Conservation (phyloP, 2,888 invertebrate genomes). For the Chrysomela aeneicollis region DNA sequence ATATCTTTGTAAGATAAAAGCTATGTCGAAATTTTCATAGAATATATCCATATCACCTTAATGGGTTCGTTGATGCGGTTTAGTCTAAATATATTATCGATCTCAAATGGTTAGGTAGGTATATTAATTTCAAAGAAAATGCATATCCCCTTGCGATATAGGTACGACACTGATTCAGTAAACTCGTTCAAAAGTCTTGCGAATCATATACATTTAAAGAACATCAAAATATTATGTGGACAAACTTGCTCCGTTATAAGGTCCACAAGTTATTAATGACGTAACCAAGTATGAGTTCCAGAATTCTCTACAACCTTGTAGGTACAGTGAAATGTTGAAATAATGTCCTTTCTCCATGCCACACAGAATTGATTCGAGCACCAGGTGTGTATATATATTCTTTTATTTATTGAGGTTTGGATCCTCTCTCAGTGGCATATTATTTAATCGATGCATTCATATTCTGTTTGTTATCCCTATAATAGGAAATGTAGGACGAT, state of each 20-base stretch:
- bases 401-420: not conserved
- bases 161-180: conserved; percentile 17
- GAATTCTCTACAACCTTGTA: conserved; percentile 5
- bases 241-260: conserved; percentile 49
- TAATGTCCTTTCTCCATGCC: conserved; percentile 9
- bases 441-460: not conserved
- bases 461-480: not conserved
- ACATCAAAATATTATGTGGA: conserved; percentile 45
- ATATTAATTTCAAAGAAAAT: no score
- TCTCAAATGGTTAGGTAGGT: not conserved
- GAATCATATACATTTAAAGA: conserved; percentile 47
- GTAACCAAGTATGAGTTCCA: conserved; percentile 24
- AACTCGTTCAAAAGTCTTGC: conserved; percentile 46
- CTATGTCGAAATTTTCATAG: no score
- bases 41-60: no score
- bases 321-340: conserved; percentile 4
- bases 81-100: no score
- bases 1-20: no score
- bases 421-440: not conserved
- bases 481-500: not conserved
- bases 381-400: not conserved
- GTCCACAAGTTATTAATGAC: conserved; percentile 46
- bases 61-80: no score
- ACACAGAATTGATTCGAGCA: not conserved
- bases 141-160: no score